A percentile compares a stretch with the other conserved stretches of the same genome.
Evolutionary conservation across 2,113 vertebrate species (phyloP).

Genomic region (Tiliqua scincoides): DNA sequence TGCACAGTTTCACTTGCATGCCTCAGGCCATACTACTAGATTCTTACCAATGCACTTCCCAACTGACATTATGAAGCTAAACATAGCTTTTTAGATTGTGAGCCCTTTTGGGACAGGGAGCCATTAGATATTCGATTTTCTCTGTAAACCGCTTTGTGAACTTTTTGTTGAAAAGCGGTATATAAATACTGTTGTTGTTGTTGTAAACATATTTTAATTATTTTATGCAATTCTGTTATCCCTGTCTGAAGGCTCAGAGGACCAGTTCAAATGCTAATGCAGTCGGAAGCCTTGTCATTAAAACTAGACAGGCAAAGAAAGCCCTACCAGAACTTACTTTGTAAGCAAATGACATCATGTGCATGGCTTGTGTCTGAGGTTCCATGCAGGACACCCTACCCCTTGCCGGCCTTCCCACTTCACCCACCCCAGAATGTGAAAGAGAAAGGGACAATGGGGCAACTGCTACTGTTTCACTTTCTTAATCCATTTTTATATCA

Average conservation of each 20-base stretch:
- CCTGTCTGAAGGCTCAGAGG: neutral
- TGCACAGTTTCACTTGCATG: neutral
- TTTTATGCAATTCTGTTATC: constrained; percentile 40
- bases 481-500: constrained; percentile 27
- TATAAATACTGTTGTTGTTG: too few relatives aligned
- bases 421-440: neutral
- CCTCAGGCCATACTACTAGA: constrained; percentile 1
- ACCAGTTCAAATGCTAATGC: constrained; percentile 26
- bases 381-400: constrained; percentile 5
- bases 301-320: constrained; percentile 39
- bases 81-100: too few relatives aligned
- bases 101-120: too few relatives aligned
- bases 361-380: neutral
- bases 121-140: too few relatives aligned
- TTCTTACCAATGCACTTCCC: neutral
- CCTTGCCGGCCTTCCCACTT: accelerated
- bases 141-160: too few relatives aligned
- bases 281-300: constrained; percentile 30
- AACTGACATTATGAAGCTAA: constrained; percentile 37
- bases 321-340: neutral
- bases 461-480: neutral
- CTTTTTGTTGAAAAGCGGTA: too few relatives aligned
- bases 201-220: constrained; percentile 44
- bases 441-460: neutral
- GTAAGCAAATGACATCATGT: neutral